phyloP scores from a whole-genome alignment of 2,888 invertebrate genomes.

The Cataglyphis altisquamis region DNA sequence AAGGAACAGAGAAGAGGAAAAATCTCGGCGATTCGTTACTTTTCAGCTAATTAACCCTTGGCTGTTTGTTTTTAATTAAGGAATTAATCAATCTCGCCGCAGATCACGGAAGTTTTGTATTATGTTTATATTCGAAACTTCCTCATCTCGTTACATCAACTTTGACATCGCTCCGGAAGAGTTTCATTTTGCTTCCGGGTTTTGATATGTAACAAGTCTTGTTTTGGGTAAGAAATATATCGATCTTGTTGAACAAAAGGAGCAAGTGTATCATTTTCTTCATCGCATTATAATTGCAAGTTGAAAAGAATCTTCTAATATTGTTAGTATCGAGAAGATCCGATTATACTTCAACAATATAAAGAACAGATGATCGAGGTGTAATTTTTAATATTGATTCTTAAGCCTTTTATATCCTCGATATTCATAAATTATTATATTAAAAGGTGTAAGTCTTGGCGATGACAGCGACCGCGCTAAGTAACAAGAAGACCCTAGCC shows the following conservation, averaged over 20 bases:
- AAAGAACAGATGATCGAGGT: not conserved
- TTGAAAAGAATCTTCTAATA: not conserved
- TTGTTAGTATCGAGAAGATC: not conserved
- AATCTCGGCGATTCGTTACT: not conserved
- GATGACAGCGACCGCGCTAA: not conserved
- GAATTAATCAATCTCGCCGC: constrained; percentile 58
- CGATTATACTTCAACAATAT: not conserved
- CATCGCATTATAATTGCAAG: not conserved
- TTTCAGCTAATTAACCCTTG: constrained; percentile 57
- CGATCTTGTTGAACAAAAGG: not conserved
- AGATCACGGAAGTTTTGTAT: constrained; percentile 15
- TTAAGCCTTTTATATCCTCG: not conserved
- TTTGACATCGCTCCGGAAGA: not conserved
- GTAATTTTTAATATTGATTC: not conserved
- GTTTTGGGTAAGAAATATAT: not conserved
- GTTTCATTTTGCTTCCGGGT: not conserved
- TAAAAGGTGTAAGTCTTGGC: not conserved
- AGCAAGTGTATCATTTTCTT: not conserved
- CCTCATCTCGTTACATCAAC: not conserved
- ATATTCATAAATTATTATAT: not conserved
- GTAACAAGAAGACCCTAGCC: not conserved
- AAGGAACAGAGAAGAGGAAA: not conserved
- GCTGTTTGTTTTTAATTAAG: constrained; percentile 70
- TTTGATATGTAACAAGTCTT: not conserved
- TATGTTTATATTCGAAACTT: constrained; percentile 10